These are phyloP conservation scores for Parauchenoglanis ngamensis DNA, from an alignment of 2,797 vertebrate species.

Conservation along the genomic window DNA sequence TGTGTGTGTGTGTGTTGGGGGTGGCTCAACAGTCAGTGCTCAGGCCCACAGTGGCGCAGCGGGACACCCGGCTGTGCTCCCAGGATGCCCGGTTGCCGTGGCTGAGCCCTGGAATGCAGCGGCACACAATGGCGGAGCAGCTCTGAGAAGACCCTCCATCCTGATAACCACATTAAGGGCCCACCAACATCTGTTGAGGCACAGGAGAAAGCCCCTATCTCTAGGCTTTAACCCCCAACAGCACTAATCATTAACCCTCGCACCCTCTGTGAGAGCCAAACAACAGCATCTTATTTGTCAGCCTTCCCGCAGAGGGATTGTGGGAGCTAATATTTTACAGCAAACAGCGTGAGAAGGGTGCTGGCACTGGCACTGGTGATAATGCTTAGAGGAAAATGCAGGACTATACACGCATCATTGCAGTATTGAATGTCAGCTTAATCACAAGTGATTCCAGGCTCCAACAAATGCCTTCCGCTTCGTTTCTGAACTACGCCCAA, in stretches of 20 bases:
- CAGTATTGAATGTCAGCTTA: slow-evolving; percentile 4
- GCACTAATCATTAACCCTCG: slow-evolving; percentile 95
- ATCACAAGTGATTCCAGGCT: not conserved
- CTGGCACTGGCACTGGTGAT: slow-evolving; percentile 34
- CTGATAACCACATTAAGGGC: slow-evolving; percentile 99
- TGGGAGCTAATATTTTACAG: slow-evolving; percentile 86
- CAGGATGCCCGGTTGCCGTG: slow-evolving; percentile 88
- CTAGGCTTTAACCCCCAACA: slow-evolving; percentile 91
- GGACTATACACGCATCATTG: slow-evolving; percentile 16
- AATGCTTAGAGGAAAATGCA: slow-evolving; percentile 47
- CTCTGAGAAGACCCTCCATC: slow-evolving; percentile 89
- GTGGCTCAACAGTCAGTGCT: slow-evolving; percentile 74
- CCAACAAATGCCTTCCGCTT: not conserved
- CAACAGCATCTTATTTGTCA: slow-evolving; percentile 95
- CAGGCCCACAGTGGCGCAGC: slow-evolving; percentile 78
- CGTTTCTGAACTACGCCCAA: not conserved
- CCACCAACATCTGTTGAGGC: slow-evolving; percentile 95
- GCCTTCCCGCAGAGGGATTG: slow-evolving; percentile 76
- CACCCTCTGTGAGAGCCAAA: slow-evolving; percentile 85
- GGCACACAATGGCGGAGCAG: slow-evolving; percentile 83
- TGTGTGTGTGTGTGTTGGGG: not conserved
- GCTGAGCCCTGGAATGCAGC: slow-evolving; percentile 85
- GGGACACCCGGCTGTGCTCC: slow-evolving; percentile 74
- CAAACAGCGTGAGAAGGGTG: slow-evolving; percentile 90
- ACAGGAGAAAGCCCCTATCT: slow-evolving; percentile 89